Conservation (phyloP, 2,113 vertebrate genomes). For the Eidolon helvum region DNA sequence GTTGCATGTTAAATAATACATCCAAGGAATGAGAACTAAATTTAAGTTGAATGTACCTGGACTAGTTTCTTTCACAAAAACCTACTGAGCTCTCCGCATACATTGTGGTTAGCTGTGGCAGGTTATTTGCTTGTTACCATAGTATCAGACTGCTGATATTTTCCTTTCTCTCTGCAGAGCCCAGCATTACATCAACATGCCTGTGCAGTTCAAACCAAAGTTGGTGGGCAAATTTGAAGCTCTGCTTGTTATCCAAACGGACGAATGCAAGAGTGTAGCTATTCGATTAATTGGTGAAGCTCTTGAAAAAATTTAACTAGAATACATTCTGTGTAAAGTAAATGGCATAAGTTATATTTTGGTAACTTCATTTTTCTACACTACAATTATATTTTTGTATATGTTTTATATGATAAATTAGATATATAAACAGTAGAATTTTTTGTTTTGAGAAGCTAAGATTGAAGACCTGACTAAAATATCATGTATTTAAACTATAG, state of each 20-base stretch:
- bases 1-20: neutral
- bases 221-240: constrained; percentile 85
- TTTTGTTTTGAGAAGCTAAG: constrained; percentile 67
- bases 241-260: constrained; percentile 86
- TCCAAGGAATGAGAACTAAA: neutral
- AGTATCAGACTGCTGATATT: neutral
- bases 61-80: neutral
- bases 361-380: constrained; percentile 71
- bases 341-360: constrained; percentile 55
- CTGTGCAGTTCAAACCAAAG: constrained; percentile 93
- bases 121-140: no score
- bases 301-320: constrained; percentile 64
- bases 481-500: constrained; percentile 72
- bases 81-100: no score
- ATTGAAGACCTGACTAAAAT: constrained; percentile 65
- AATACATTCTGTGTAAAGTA: constrained; percentile 36
- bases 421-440: constrained; percentile 61
- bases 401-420: constrained; percentile 77
- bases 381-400: constrained; percentile 75
- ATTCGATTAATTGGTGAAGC: constrained; percentile 92
- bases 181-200: constrained; percentile 95
- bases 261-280: constrained; percentile 83
- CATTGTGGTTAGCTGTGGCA: no score
- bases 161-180: constrained; percentile 81
- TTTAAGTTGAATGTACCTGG: neutral